Evolutionary conservation across 2,113 vertebrate genomes (phyloP).

Genomic region (Quiscalus mexicanus): DNA sequence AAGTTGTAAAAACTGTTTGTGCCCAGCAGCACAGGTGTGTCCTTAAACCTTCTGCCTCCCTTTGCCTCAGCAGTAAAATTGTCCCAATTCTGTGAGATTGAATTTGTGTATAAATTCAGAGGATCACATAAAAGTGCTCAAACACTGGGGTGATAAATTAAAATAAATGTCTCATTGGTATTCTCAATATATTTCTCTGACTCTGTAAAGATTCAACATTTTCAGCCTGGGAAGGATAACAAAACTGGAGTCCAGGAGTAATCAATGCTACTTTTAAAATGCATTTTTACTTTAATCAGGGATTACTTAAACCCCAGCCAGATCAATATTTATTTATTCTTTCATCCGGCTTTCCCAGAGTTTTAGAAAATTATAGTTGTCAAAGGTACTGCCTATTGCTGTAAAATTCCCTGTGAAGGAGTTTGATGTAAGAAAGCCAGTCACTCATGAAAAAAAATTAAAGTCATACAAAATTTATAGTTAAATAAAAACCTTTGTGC

Average conservation of each 20-base stretch:
- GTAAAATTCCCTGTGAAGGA: not conserved
- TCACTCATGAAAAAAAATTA: not conserved
- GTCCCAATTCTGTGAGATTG: not conserved
- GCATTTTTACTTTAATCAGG: not conserved
- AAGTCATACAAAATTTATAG: not conserved
- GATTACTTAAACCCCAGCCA: not conserved
- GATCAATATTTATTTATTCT: not conserved
- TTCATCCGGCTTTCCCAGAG: not conserved
- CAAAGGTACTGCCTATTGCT: not conserved
- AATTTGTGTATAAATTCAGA: not conserved
- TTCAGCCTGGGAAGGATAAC: not conserved
- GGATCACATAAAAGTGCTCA: not conserved
- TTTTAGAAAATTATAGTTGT: not conserved
- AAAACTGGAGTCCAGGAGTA: not conserved
- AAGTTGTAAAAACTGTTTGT: not conserved
- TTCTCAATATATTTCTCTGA: not conserved
- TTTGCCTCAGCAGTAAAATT: not conserved
- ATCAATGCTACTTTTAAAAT: not conserved
- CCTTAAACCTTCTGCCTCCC: not conserved
- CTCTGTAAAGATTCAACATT: not conserved
- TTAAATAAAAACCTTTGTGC: conserved; percentile 10
- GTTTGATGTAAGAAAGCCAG: not conserved
- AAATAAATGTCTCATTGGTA: not conserved
- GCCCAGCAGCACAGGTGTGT: not conserved
- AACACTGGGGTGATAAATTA: not conserved